Conservation (phyloP, 2,797 vertebrate species). For the Coccyzus lansbergi region DNA sequence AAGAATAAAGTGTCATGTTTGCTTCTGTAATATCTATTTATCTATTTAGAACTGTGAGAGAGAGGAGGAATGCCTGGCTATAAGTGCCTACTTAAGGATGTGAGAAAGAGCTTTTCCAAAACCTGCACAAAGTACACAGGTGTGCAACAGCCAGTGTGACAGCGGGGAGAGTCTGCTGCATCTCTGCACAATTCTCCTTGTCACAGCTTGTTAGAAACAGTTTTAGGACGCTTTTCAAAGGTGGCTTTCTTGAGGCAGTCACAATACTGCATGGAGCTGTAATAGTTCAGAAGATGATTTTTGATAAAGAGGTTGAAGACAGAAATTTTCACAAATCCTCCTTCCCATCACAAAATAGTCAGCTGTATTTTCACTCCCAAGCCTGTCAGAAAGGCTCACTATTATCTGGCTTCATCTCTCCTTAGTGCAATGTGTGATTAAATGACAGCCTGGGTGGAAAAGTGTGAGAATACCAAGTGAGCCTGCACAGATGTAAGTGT, state of each 20-base stretch:
- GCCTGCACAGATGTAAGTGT: neutral
- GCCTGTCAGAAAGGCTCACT: neutral
- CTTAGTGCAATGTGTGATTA: neutral
- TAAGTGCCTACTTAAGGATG: neutral
- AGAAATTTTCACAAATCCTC: neutral
- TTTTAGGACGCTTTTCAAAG: neutral
- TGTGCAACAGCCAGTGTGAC: fast-evolving
- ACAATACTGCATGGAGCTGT: neutral
- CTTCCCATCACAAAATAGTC: neutral
- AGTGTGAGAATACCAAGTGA: neutral
- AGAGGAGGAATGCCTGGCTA: neutral
- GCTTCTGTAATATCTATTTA: neutral
- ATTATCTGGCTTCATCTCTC: neutral
- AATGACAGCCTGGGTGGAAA: neutral
- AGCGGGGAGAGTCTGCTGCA: neutral
- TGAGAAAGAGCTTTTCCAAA: neutral
- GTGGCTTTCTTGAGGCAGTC: neutral
- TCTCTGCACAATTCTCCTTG: fast-evolving
- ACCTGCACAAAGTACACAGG: fast-evolving
- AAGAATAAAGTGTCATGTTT: neutral
- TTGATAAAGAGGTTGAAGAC: neutral
- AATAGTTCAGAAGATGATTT: neutral
- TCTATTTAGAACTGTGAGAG: neutral
- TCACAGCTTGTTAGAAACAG: neutral
- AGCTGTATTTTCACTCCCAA: neutral